Evolutionary conservation across 2,113 vertebrate species (phyloP), one percentile per base, ranked within the genome.

Genomic region (Vicugna pacos): DNA sequence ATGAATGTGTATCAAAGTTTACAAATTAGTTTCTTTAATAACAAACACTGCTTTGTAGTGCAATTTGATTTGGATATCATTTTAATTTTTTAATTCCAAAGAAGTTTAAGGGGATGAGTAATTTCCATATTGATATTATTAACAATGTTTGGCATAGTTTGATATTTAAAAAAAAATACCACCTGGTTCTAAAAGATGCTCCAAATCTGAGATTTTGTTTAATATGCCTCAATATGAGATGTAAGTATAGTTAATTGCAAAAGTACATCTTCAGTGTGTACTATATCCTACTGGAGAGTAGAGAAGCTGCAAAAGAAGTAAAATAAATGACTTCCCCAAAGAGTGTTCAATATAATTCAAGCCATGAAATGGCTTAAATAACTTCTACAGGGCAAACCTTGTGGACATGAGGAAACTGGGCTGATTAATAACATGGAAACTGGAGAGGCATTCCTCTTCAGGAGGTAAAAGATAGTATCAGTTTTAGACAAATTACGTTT

Each of bases 401-500:
- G 24, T 77, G 13, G 60, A 35, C 1, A 42, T 46, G 73, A 24
- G 24, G 15, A n/a, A 65, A 48, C 6, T 82, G 15, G 50, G 5
- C 16, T 89, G 38, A 89, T 32, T 82, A 52, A 22, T 58, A 48
- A 30, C 15, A 50, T 32, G 24, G 64, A 86, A 86, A 83, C 28
- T 58, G 15, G 89, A 67, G 73, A 54, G 75, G 1, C 5, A 46
- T 75, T 94, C 32, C 11, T 94, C 28, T 60, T 42, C 60, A 14
- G 64, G 58, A 77, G 58, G 58, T 85, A 76, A 89, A 77, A 80
- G 64, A 64, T 77, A 67, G 54, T 64, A 89, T 30, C 69, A 42
- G 8, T 38, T 91, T 95, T 72, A 79, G 81, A 91, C n/a, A 88
- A 56, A 90, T 26, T 89, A 3, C 42, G 69, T 69, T 82, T 86